A percentile compares a stretch with the other conserved stretches of the same genome.
These are phyloP conservation scores for Sebastes diploproa DNA, from an alignment of 2,797 vertebrate genomes.

Conservation along the genomic window DNA sequence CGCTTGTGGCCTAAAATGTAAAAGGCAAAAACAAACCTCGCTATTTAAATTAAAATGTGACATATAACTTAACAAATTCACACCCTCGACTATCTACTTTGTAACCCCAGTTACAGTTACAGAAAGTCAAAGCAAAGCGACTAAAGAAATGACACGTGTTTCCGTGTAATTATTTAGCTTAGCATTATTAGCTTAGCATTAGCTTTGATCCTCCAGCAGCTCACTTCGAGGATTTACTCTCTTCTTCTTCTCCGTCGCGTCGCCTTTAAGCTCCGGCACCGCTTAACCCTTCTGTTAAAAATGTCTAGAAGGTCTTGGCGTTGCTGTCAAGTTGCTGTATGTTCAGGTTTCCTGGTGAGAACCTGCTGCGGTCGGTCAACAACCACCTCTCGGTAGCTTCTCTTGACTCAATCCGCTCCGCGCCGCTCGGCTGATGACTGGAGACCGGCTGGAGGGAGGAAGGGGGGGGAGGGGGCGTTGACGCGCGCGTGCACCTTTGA, in stretches of 20 bases:
- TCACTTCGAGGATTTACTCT: constrained; percentile 72
- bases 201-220: constrained; percentile 68
- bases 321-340: constrained; percentile 65
- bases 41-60: constrained; percentile 32
- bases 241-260: constrained; percentile 41
- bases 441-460: constrained; percentile 59
- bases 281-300: constrained; percentile 47
- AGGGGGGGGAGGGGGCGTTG: constrained; percentile 55
- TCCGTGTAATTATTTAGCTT: constrained; percentile 68
- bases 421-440: constrained; percentile 75
- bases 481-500: constrained; percentile 63
- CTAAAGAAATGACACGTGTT: constrained; percentile 54
- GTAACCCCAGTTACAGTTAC: constrained; percentile 11
- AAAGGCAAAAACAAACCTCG: constrained; percentile 25
- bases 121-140: constrained; percentile 39
- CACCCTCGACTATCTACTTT: constrained; percentile 4
- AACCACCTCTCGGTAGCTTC: constrained; percentile 80
- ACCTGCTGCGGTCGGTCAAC: constrained; percentile 78
- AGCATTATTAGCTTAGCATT: constrained; percentile 65
- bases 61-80: constrained; percentile 17
- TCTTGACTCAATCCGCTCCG: constrained; percentile 76
- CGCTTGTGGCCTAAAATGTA: constrained; percentile 69
- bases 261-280: constrained; percentile 49
- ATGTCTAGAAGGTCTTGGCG: constrained; percentile 15
- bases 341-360: constrained; percentile 73